Percentiles rank a stretch among this genome's conserved stretches.
Conservation (phyloP, 37 sponge, comb jelly and placozoan species). For the Beroe ovata region DNA sequence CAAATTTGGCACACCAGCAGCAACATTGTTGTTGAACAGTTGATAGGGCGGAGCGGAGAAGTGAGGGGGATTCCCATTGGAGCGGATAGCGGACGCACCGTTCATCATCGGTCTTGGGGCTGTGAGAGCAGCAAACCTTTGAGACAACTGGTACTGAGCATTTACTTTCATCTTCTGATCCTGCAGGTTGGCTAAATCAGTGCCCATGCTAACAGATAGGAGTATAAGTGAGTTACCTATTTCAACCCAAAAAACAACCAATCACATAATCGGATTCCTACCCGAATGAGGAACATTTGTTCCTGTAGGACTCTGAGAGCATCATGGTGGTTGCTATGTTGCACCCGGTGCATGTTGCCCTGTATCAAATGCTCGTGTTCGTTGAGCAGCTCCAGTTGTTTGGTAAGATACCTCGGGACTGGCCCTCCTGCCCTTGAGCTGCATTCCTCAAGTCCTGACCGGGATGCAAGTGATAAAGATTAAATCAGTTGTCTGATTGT, state of each 20-base stretch:
- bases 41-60: neutral
- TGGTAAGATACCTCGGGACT: conserved; percentile 11
- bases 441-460: neutral
- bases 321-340: neutral
- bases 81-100: neutral
- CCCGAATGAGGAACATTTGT: conserved; percentile 3
- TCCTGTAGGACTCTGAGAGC: conserved; percentile 1
- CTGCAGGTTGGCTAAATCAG: no score
- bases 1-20: neutral
- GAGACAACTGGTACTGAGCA: conserved; percentile 1
- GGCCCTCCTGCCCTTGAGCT: neutral
- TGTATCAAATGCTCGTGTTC: conserved; percentile 43
- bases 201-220: no score
- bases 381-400: conserved; percentile 25
- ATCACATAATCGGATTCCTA: neutral
- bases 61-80: neutral
- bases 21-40: neutral
- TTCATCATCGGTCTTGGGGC: neutral
- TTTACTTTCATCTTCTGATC: conserved; percentile 8
- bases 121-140: neutral
- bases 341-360: neutral
- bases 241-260: neutral
- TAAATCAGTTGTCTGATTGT: no score
- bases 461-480: no score
- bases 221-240: neutral